A percentile compares a stretch with the other conserved stretches of the same genome.
phyloP scores from a whole-genome alignment of 2,888 invertebrate genomes.

The Tinea semifulvella region DNA sequence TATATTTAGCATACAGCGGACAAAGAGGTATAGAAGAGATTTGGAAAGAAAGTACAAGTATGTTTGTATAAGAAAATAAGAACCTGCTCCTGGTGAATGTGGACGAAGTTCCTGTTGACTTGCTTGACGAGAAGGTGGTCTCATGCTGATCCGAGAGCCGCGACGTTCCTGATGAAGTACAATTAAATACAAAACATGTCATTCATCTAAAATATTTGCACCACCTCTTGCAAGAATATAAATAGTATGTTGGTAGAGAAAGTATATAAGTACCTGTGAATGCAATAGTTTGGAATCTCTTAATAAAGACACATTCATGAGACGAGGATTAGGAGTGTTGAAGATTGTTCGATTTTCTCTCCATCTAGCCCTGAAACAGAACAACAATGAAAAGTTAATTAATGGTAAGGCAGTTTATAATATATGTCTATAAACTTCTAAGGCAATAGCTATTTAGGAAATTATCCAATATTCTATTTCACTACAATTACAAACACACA shows the following conservation, averaged over 20 bases:
- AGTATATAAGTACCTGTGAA: slow-evolving; percentile 51
- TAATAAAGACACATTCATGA: slow-evolving; percentile 90
- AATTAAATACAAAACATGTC: too few species aligned
- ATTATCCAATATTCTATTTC: too few species aligned
- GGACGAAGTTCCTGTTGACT: slow-evolving; percentile 86
- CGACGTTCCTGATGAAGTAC: slow-evolving; percentile 70
- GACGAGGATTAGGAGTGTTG: slow-evolving; percentile 91
- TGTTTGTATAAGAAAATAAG: slow-evolving; percentile 22
- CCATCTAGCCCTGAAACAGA: slow-evolving; percentile 82
- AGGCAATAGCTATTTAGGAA: too few species aligned
- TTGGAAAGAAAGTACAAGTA: neutral
- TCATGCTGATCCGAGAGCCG: slow-evolving; percentile 80
- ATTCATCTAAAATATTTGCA: neutral
- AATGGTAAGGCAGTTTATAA: neutral
- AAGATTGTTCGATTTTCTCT: slow-evolving; percentile 92
- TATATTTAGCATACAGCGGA: slow-evolving; percentile 3
- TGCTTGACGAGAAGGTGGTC: slow-evolving; percentile 84
- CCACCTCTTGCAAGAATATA: slow-evolving; percentile 8
- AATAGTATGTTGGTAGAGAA: neutral
- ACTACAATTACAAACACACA: too few species aligned
- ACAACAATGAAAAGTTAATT: slow-evolving; percentile 1
- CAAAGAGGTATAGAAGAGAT: too few species aligned
- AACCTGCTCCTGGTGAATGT: slow-evolving; percentile 80
- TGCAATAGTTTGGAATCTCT: slow-evolving; percentile 83
- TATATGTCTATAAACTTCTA: too few species aligned